These are phyloP conservation scores for Platypus cylindrus DNA, from an alignment of 2,888 invertebrate genomes.

Conservation along the genomic window DNA sequence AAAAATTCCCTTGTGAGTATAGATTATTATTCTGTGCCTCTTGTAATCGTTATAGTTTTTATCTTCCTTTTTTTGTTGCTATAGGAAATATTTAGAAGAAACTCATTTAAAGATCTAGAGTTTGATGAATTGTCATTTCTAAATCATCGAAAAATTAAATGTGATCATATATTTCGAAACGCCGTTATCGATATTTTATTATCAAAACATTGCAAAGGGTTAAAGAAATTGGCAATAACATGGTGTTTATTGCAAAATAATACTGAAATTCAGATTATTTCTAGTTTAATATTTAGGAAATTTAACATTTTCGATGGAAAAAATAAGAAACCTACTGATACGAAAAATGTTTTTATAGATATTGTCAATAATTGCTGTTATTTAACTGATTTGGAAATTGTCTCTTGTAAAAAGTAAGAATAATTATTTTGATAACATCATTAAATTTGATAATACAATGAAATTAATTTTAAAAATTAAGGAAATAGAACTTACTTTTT, in stretches of 20 bases:
- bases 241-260: slow-evolving; percentile 20
- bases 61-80: too few species aligned
- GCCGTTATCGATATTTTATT: slow-evolving; percentile 14
- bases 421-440: not conserved
- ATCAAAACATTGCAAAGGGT: slow-evolving; percentile 17
- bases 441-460: not conserved
- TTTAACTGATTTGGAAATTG: slow-evolving; percentile 14
- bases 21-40: not conserved
- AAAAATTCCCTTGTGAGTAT: slow-evolving; percentile 12
- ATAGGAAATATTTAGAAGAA: slow-evolving; percentile 11
- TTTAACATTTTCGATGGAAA: slow-evolving; percentile 16
- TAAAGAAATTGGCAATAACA: slow-evolving; percentile 18
- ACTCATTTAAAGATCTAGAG: slow-evolving; percentile 12
- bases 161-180: slow-evolving; percentile 13
- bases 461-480: too few species aligned
- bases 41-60: too few species aligned
- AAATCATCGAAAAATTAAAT: slow-evolving; percentile 11
- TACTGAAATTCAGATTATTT: slow-evolving; percentile 14
- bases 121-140: slow-evolving; percentile 14
- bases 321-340: slow-evolving; percentile 12
- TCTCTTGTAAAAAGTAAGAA: slow-evolving; percentile 14
- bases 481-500: too few species aligned
- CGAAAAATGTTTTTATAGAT: slow-evolving; percentile 14
- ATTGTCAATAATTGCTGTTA: slow-evolving; percentile 14
- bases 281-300: slow-evolving; percentile 14